Evolutionary conservation across 2,113 vertebrate species (phyloP), one percentile per base, ranked within the genome.

Genomic region (Myiozetetes cayanensis): DNA sequence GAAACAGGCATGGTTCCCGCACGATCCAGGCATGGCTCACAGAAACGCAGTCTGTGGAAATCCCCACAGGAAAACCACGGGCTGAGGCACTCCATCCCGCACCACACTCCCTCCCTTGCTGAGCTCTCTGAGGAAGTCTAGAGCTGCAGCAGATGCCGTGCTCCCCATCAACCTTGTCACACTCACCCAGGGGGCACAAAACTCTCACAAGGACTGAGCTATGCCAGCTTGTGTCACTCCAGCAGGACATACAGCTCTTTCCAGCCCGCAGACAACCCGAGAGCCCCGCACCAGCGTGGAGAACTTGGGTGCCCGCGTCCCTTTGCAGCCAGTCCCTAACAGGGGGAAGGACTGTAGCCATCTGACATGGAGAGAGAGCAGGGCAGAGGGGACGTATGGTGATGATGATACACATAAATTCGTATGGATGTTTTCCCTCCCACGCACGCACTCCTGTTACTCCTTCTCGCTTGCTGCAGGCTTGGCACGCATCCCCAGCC

Each of bases 391-490:
- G 85, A 47, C 9, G 30, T 11, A n/a, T 39, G 73, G 53, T 28
- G 83, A 65, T 37, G 72, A 49, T 79, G 25, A 63, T 12, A 87
- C 85, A 46, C 73, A 77, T 86, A 6, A 53, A 90, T 90, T 86
- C 80, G 83, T 72, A 85, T 94, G 83, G 83, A 90, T 94, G 74
- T 80, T 96, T 85, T 80, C 82, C 77, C 85, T 70, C 87, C 90
- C 65, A 78, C 68, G 2, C 83, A 13, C 41, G 2, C 70, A 58
- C 95, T 94, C 92, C 85, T 91, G 89, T 84, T 96, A 91, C 92
- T 96, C 94, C 96, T 87, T 82, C 79, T 67, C 27, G 49, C 74
- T 93, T 87, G 87, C 95, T 97, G 96, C 97, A 90, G 96, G 87
- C 94, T 97, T 95, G 96, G 96, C 97, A 94, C 82, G 20, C 80